Percentiles rank a stretch among this genome's conserved stretches.
phyloP scores from a whole-genome alignment of 2,797 vertebrate species.

The Odontamblyopus lacepedii region DNA sequence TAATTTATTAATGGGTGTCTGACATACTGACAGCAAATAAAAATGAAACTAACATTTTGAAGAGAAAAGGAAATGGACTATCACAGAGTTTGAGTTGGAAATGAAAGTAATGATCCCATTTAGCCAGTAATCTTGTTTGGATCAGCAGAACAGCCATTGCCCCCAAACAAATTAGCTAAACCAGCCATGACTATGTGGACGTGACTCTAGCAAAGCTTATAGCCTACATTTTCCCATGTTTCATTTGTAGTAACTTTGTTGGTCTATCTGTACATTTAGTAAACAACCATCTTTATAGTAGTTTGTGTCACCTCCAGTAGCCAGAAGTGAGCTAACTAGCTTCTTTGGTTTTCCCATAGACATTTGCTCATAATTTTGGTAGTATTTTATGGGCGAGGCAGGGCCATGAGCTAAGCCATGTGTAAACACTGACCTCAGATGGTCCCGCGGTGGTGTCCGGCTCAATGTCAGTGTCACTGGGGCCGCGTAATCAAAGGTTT shows the following conservation, averaged over 20 bases:
- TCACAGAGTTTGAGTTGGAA: neutral
- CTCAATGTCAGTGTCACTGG: neutral
- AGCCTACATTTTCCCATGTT: neutral
- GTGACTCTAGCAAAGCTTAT: neutral
- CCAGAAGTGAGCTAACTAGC: neutral
- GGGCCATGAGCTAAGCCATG: neutral
- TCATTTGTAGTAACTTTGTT: neutral
- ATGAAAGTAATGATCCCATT: neutral
- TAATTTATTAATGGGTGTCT: neutral
- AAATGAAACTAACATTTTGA: neutral
- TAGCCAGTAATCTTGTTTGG: neutral
- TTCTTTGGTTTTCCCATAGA: neutral
- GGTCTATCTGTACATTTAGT: neutral
- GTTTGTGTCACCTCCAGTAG: neutral
- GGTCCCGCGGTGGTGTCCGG: slow-evolving; percentile 21
- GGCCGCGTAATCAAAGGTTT: neutral
- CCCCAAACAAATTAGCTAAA: no score
- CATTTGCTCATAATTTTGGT: neutral
- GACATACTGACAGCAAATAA: neutral
- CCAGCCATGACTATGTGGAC: neutral
- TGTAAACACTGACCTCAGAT: slow-evolving; percentile 45
- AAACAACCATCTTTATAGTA: neutral
- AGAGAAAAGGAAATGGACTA: neutral
- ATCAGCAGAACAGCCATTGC: neutral
- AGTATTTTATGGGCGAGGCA: neutral